phyloP scores from a whole-genome alignment of 2,888 invertebrate species.

The Augiades crinisus region DNA sequence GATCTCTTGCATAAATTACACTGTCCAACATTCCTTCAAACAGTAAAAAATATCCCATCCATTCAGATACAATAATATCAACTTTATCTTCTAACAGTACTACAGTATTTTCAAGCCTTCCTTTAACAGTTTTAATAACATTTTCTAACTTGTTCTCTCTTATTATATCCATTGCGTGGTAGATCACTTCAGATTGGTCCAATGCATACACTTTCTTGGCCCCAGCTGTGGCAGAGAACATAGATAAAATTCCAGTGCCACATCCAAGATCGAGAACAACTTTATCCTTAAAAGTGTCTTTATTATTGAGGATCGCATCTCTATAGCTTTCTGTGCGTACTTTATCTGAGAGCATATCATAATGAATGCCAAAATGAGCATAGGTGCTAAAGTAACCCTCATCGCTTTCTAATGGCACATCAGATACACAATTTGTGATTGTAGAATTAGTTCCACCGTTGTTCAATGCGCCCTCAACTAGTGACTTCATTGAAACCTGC shows the following conservation, averaged over 20 bases:
- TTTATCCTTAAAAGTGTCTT: conserved; percentile 85
- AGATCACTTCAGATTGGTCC: conserved; percentile 97
- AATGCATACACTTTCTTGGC: conserved; percentile 95
- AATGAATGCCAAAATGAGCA: conserved; percentile 95
- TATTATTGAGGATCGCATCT: conserved; percentile 90
- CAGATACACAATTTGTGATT: conserved; percentile 60
- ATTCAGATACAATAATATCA: conserved; percentile 97
- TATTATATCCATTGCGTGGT: conserved; percentile 97
- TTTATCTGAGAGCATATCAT: conserved; percentile 95
- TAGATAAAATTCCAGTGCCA: conserved; percentile 98
- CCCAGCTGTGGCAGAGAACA: conserved; percentile 98
- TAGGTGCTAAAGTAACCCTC: conserved; percentile 91
- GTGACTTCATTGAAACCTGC: conserved; percentile 80
- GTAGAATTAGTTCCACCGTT: conserved; percentile 37
- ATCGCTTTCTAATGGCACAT: conserved; percentile 84
- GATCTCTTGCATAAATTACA: conserved; percentile 93
- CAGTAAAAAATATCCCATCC: conserved; percentile 99
- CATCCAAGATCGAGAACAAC: conserved; percentile 97
- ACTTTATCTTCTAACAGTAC: conserved; percentile 90
- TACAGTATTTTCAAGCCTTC: conserved; percentile 91
- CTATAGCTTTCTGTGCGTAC: conserved; percentile 93
- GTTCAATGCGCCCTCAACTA: conserved; percentile 66
- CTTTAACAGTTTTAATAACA: conserved; percentile 90
- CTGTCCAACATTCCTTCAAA: conserved; percentile 99
- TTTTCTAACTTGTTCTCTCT: conserved; percentile 89